These are phyloP conservation scores for Podocnemis expansa DNA, from an alignment of 2,113 vertebrate genomes.

Conservation along the genomic window DNA sequence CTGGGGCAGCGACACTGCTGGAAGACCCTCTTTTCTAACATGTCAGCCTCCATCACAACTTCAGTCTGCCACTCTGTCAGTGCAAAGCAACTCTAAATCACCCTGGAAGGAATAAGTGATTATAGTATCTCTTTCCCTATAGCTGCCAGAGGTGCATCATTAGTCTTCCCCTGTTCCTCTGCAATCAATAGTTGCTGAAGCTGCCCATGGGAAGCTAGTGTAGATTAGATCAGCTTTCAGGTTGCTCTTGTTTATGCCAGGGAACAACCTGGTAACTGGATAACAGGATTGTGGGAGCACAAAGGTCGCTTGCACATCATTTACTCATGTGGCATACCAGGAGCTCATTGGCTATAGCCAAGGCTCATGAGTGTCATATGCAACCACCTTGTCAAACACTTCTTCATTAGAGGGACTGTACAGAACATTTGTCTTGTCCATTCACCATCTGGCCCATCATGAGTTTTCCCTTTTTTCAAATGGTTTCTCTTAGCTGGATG, in stretches of 20 bases:
- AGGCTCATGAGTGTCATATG: neutral
- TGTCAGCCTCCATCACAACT: neutral
- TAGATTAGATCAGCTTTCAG: neutral
- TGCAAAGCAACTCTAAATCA: neutral
- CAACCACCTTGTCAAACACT: neutral
- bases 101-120: neutral
- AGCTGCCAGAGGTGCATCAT: neutral
- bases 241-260: neutral
- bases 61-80: neutral
- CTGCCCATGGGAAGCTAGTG: neutral
- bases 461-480: neutral
- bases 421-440: neutral
- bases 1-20: too few species aligned
- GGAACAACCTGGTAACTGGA: neutral
- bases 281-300: neutral
- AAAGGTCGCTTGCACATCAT: neutral
- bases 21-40: neutral
- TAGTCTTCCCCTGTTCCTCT: neutral
- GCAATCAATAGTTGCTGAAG: neutral
- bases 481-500: neutral
- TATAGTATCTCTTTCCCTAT: neutral
- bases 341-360: neutral
- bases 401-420: neutral
- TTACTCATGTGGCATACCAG: neutral
- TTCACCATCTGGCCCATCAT: neutral